These are phyloP conservation scores for Heliconius eleuchia DNA, from an alignment of 1,140 invertebrate species.

Conservation along the genomic window DNA sequence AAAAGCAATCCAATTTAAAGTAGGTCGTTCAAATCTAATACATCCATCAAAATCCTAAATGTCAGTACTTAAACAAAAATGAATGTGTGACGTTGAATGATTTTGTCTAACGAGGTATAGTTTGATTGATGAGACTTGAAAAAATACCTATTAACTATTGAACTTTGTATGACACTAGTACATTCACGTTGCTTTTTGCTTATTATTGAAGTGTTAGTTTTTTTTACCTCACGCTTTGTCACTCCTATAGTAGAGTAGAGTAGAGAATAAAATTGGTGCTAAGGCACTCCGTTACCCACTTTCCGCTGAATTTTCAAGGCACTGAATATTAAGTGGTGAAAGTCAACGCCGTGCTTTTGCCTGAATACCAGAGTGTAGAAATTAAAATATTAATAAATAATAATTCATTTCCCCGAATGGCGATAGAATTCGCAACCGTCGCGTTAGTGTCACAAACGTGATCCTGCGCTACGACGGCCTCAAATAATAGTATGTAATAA, in stretches of 20 bases:
- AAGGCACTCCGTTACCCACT: no score
- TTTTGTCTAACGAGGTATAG: constrained; percentile 31
- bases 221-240: neutral
- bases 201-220: neutral
- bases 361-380: no score
- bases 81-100: constrained; percentile 27
- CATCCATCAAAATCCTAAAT: constrained; percentile 28
- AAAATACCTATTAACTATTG: constrained; percentile 13
- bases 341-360: no score
- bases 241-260: no score
- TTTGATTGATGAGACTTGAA: constrained; percentile 25
- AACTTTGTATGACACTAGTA: neutral
- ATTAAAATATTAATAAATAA: no score
- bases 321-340: no score
- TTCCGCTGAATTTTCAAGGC: no score
- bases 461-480: no score
- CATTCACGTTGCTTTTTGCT: neutral
- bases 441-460: no score
- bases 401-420: no score
- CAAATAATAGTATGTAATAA: neutral
- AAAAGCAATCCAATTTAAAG: constrained; percentile 15
- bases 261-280: no score
- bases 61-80: constrained; percentile 15
- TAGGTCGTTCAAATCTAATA: neutral
- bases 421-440: no score